These are phyloP conservation scores for Malurus cyaneus DNA, from an alignment of 2,113 vertebrate species.

Conservation along the genomic window DNA sequence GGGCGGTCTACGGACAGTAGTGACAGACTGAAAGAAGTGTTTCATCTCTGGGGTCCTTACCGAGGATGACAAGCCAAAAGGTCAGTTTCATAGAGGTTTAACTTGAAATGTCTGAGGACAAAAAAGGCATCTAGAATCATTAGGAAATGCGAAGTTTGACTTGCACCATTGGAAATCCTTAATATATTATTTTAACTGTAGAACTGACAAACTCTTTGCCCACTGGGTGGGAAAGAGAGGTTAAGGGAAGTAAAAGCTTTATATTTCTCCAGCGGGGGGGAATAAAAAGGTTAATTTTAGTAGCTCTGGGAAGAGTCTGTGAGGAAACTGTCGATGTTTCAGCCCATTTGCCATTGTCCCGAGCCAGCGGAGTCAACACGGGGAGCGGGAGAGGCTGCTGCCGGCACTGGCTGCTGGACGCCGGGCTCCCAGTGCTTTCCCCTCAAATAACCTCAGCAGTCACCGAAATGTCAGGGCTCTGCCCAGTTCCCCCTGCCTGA, in stretches of 20 bases:
- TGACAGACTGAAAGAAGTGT: conserved; percentile 65
- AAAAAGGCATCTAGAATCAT: conserved; percentile 64
- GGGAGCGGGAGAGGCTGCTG: not conserved
- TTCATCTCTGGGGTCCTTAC: conserved; percentile 43
- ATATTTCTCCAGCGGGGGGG: conserved; percentile 37
- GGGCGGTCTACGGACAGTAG: conserved; percentile 4
- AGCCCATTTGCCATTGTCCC: conserved; percentile 31
- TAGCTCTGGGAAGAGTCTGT: conserved; percentile 51
- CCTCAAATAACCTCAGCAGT: conserved; percentile 57
- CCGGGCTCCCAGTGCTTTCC: not conserved
- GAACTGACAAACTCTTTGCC: conserved; percentile 39
- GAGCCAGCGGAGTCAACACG: not conserved
- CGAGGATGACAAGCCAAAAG: conserved; percentile 56
- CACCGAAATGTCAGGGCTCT: conserved; percentile 27
- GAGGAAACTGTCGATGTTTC: conserved; percentile 25
- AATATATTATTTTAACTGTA: conserved; percentile 65
- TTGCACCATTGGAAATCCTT: conserved; percentile 56
- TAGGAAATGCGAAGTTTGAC: conserved; percentile 67
- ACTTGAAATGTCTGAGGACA: conserved; percentile 1
- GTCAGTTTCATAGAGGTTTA: conserved; percentile 52
- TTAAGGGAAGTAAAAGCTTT: conserved; percentile 57
- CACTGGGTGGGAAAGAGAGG: conserved; percentile 48
- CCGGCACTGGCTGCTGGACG: not conserved
- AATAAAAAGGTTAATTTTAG: conserved; percentile 61
- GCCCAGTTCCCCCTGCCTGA: not conserved